Base-by-base conservation (phyloP, 2,888 invertebrate species). In the Koerneria pararmatus region DNA sequence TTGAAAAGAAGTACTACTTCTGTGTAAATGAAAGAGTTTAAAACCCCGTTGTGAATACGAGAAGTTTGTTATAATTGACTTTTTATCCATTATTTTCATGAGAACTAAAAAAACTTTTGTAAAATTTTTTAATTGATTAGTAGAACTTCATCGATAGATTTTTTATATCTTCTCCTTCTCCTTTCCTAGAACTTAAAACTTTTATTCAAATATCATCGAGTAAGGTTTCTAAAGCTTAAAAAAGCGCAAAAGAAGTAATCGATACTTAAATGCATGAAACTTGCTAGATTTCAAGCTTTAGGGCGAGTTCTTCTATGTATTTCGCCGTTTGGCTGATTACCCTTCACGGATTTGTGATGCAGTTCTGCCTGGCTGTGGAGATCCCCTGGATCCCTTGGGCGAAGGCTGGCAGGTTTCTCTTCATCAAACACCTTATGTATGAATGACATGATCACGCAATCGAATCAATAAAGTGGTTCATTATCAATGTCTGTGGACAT, bases 351-450 rank as follows among this genome's bases (percentile, higher is more conserved):
- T 82, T 15, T 82, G 82, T 54, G 82, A 79, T 22, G 71, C 80
- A 29, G 61, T 82, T 6, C 51, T 80, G 3, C 68, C 71, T 19
- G 75, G 78, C 37, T 82, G 82, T 91, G 3, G 85, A 88, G 66
- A 89, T 88, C 46, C 78, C 29, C 54, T 68, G 11, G 80, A 81
- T 71, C 79, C 79, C 6, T 74, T 74, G n/a, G 71, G 74, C 53
- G 67, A 75, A 2, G 77, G 79, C 64, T 82, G 82, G 82, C 65
- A 69, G 27, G 67, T 80, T 29, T n/a, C n/a, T n/a, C n/a, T n/a
- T n/a, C n/a, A n/a, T n/a, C n/a, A n/a, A n/a, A n/a, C n/a, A n/a
- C n/a, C n/a, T n/a, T n/a, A n/a, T n/a, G n/a, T n/a, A n/a, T n/a
- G n/a, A n/a, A n/a, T n/a, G n/a, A n/a, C n/a, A n/a, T n/a, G n/a